Evolutionary conservation across 2,797 vertebrate species (phyloP), one percentile per base, ranked within the genome.

Genomic region (Propithecus perrieri): DNA sequence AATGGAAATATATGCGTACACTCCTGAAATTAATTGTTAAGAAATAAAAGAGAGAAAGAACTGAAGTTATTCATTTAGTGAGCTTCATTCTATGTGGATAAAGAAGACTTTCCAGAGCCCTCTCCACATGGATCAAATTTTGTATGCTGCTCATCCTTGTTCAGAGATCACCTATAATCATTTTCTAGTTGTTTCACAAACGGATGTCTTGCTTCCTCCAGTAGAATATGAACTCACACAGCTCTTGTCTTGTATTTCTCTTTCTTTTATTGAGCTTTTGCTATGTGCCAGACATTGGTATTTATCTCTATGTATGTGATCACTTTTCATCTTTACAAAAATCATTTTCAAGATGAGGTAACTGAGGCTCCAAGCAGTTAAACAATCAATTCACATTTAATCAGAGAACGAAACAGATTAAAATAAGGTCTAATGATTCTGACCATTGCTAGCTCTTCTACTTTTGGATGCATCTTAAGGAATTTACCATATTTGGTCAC

Each of bases 21-120:
- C 43, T 96, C 71, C 93, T 97, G 96, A 87, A 95, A 96, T 93
- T 97, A 96, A 98, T 97, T 97, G 97, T 96, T 97, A 94, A 97
- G 59, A 81, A 88, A 87, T 85, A 61, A 97, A 78, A 79, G 69
- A 80, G 35, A 89, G 35, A 89, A 91, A 95, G 59, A 96, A 89
- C 50, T 94, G 86, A 94, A 97, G 95, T 80, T 98, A 97, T 85
- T 97, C 89, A 88, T 91, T 85, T 75, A n/a, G 65, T 94, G 96
- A 98, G 79, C 92, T 96, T 55, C 87, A 22, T 30, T 98, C 55
- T 46, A 30, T 35, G 26, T 2, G 43, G 61, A 89, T 57, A 72
- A 89, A 84, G 71, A 94, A 8, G 15, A 76, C 55, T 85, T 92
- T n/a, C 14, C 13, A 78, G 85, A 85, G 63, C 38, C 33, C 33